phyloP scores from a whole-genome alignment of 2,113 vertebrate genomes.

The Andinoacara biseriatus region DNA sequence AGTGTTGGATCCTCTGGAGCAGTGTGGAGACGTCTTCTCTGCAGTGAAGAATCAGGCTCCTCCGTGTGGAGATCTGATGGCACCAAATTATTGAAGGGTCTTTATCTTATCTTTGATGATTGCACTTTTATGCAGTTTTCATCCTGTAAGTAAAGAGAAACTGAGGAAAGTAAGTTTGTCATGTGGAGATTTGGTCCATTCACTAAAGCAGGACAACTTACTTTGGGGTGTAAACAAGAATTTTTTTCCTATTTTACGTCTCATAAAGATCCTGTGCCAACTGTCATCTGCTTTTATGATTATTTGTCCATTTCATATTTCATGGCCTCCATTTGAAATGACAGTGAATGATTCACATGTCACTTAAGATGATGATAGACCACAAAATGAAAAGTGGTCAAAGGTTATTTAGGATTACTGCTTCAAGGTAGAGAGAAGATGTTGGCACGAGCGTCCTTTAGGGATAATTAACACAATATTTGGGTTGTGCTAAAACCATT shows the following conservation, averaged over 20 bases:
- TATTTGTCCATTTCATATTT: not conserved
- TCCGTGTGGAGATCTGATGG: too few species aligned
- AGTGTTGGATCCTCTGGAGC: too few species aligned
- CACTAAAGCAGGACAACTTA: conserved; percentile 44
- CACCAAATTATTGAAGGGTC: too few species aligned
- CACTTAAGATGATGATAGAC: not conserved
- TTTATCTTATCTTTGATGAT: too few species aligned
- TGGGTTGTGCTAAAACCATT: not conserved
- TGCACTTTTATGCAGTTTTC: too few species aligned
- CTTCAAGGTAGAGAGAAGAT: not conserved
- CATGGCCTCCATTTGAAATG: not conserved
- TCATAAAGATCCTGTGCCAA: conserved; percentile 19
- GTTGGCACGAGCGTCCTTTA: not conserved
- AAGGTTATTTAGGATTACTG: not conserved
- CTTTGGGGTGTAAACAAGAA: conserved; percentile 10
- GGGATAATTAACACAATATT: not conserved
- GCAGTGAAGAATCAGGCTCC: too few species aligned
- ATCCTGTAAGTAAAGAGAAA: too few species aligned
- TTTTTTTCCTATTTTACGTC: conserved; percentile 34
- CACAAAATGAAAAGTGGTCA: conserved; percentile 1
- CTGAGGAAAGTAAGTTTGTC: not conserved
- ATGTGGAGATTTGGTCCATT: conserved; percentile 49
- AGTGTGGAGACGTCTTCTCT: too few species aligned
- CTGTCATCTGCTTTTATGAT: conserved; percentile 16
- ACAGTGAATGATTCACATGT: not conserved